phyloP scores from a whole-genome alignment of 2,888 invertebrate species.

The Mimachlamys varia region DNA sequence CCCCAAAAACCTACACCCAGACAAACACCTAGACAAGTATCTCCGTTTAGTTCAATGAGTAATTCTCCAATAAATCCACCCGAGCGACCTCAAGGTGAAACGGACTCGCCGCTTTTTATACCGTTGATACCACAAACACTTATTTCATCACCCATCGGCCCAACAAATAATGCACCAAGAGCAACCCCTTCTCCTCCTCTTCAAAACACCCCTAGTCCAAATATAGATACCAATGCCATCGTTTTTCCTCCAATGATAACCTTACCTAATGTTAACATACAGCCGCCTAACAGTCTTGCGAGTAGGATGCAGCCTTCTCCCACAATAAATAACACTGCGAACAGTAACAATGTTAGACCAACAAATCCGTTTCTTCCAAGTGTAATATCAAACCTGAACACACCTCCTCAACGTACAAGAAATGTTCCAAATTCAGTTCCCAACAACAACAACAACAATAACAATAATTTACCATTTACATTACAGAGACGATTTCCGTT shows the following conservation, averaged over 20 bases:
- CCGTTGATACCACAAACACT: neutral
- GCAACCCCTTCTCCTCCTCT: neutral
- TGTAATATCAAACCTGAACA: neutral
- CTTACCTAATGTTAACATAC: neutral
- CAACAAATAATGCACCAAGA: neutral
- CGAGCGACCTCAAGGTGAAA: neutral
- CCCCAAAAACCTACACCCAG: neutral
- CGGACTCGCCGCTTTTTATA: neutral
- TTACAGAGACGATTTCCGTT: neutral
- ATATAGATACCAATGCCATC: neutral
- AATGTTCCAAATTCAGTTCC: neutral
- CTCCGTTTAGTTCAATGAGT: neutral
- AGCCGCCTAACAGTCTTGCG: neutral
- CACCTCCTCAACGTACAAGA: neutral
- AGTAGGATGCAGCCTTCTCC: neutral
- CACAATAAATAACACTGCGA: neutral
- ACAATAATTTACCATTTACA: neutral
- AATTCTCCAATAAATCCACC: neutral
- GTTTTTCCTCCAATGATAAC: neutral
- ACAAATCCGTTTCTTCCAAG: neutral
- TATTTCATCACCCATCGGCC: neutral
- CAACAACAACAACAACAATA: neutral
- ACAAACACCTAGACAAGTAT: neutral
- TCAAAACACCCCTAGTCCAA: neutral
- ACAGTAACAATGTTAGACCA: neutral